Base-by-base conservation (phyloP, 2,797 vertebrate genomes). In the Anabas testudineus region DNA sequence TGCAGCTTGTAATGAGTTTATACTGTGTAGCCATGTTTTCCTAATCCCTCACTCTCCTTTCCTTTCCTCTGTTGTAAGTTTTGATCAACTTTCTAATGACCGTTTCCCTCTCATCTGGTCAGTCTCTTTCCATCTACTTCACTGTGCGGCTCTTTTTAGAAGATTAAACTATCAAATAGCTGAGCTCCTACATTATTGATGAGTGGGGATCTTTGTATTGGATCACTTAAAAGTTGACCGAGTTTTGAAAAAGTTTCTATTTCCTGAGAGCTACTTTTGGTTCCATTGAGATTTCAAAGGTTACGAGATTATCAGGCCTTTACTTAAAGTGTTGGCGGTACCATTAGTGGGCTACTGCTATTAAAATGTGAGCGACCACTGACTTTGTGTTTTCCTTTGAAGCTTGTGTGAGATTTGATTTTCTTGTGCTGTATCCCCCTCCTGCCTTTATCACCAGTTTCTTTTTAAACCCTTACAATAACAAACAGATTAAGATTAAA, bases 401-500 rank as follows among this genome's bases (percentile, higher is more conserved):
- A 75, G 67, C 43, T 41, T 46, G 16, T 30, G 22, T 69, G 53
- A 74, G 56, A 60, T 78, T 70, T 48, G 22, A 67, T 36, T 76
- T 22, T 19, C 24, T 51, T 74, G n/a, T 74, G 39, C 34, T 53
- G 10, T 59, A 54, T 16, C 45, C 56, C 46, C 30, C 6, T 59
- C 37, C 49, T 52, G 60, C 59, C 57, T 75, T 82, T 67, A 82
- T 74, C 57, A 36, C 22, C 15, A 47, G 9, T 76, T 60, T 42
- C 74, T 52, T 43, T 8, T 8, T 49, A 64, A 74, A 68, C 48
- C 63, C 69, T 69, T 51, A 34, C 67, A 85, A 86, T 51, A 83
- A 83, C 78, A 90, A 87, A 87, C 60, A 82, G 61, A 89, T 89
- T 81, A 86, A 77, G 67, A 87, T 82, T 64, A 80, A 80, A 79